Evolutionary conservation across 1,140 invertebrate species (phyloP).

Genomic region (Bombus picipes): DNA sequence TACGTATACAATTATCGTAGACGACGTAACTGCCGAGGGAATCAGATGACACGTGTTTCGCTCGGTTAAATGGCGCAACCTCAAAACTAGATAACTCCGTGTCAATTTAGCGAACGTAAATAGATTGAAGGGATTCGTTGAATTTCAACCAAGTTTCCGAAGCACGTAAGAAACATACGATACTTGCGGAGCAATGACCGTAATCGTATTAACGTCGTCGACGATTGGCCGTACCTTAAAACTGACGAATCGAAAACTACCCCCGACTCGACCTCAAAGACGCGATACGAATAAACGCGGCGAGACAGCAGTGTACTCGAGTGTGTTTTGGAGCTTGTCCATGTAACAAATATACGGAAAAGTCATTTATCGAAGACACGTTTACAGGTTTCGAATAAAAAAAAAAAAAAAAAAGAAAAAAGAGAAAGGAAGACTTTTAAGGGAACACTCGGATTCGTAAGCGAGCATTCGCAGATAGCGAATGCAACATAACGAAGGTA

Average conservation of each 20-base stretch:
- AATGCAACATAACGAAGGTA: no score
- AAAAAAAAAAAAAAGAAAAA: no score
- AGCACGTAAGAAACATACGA: not conserved
- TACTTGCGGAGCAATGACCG: not conserved
- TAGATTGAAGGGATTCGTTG: slow-evolving; percentile 11
- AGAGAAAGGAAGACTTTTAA: no score
- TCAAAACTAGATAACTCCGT: slow-evolving; percentile 20
- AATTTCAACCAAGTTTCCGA: not conserved
- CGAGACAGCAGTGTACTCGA: not conserved
- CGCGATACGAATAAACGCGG: not conserved
- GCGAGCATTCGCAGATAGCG: no score
- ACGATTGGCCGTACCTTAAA: not conserved
- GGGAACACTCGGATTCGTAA: not conserved
- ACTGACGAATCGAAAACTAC: slow-evolving; percentile 6
- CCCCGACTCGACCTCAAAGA: not conserved
- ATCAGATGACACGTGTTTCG: slow-evolving; percentile 44
- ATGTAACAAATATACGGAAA: not conserved
- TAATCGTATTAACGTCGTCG: not conserved
- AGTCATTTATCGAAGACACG: not conserved
- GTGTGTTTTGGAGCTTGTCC: no score
- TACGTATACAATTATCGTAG: slow-evolving; percentile 3
- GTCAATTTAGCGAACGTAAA: slow-evolving; percentile 34
- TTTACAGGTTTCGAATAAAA: not conserved
- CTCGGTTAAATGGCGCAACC: slow-evolving; percentile 1
- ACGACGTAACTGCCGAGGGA: slow-evolving; percentile 20